Base-by-base conservation (phyloP, 2,797 vertebrate species). In the Chelon auratus region DNA sequence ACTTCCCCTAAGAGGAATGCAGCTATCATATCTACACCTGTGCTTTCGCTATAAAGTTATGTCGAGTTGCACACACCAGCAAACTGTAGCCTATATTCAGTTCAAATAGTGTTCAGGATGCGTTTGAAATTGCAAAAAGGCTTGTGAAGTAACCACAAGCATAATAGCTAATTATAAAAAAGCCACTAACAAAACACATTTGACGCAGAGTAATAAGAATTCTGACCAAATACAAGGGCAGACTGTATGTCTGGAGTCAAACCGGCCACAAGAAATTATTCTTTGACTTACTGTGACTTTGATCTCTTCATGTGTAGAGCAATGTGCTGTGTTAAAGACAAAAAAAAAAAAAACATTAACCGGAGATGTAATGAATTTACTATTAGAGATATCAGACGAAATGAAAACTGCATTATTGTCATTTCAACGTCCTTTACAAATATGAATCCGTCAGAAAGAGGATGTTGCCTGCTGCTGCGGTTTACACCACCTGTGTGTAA, bases 321-420 rank as follows among this genome's bases (percentile, higher is more conserved):
- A n/a, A 12, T 20, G 6, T 17, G 52, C 40, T 26, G 14, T 3
- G 6, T 42, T 2, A 47, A 18, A 26, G 24, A 26, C 24, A 26
- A 26, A 26, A 1, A 26, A 26, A 26, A 26, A 3, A 33, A 22
- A 40, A 37, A 57, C 36, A 0, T 26, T 17, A 50, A 51, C 55
- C 43, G 47, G 9, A 36, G 22, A 53, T 39, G 9, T 42, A 43
- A n/a, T 58, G 66, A 20, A 68, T 63, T 42, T 60, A 42, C 12
- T 12, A 30, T 30, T 33, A 9, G 4, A 30, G 40, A 54, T 56
- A 2, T 39, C n/a, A 39, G 18, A 52, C 0, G 24, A 48, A 72
- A 65, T 51, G 59, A 72, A 72, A 53, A 62, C 17, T 26, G 30
- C 4, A 10, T 14, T 36, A 22, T 70, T 65, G 59, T 36, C 50